Percentiles rank a stretch among this genome's conserved stretches.
Conservation (phyloP, 2,888 invertebrate genomes). For the Clistopyga incitator region DNA sequence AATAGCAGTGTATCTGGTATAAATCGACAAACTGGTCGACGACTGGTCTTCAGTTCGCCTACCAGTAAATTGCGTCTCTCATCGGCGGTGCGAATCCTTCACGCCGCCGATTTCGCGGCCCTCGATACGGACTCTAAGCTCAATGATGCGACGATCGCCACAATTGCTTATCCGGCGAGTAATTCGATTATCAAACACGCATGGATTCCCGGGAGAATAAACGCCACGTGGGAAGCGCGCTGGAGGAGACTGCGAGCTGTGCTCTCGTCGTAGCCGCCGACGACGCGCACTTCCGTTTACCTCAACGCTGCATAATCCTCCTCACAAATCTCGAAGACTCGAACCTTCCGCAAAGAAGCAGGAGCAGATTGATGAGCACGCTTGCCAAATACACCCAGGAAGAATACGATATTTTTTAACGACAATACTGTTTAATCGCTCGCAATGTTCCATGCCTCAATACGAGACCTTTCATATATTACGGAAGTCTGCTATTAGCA, state of each 20-base stretch:
- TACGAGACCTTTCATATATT: slow-evolving; percentile 32
- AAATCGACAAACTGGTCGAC: slow-evolving; percentile 73
- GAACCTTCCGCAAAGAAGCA: slow-evolving; percentile 70
- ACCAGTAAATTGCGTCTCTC: slow-evolving; percentile 76
- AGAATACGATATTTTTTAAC: slow-evolving; percentile 78
- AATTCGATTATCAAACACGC: slow-evolving; percentile 69
- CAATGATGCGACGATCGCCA: slow-evolving; percentile 41
- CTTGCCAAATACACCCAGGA: slow-evolving; percentile 77
- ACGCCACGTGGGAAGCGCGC: slow-evolving; percentile 75
- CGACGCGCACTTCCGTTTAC: neutral
- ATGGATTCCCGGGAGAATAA: slow-evolving; percentile 72
- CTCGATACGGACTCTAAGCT: slow-evolving; percentile 62
- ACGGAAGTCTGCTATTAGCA: slow-evolving; percentile 3
- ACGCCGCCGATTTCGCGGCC: slow-evolving; percentile 71
- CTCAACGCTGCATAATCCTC: slow-evolving; percentile 16
- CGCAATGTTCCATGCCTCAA: slow-evolving; percentile 49
- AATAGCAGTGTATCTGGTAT: slow-evolving; percentile 49
- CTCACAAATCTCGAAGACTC: slow-evolving; percentile 60
- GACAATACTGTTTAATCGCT: slow-evolving; percentile 72
- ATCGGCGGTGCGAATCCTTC: slow-evolving; percentile 77
- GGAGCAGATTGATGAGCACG: slow-evolving; percentile 61
- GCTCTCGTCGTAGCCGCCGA: slow-evolving; percentile 78
- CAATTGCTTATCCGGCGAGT: slow-evolving; percentile 23
- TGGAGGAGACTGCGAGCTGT: slow-evolving; percentile 78
- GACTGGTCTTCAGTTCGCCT: slow-evolving; percentile 78